A percentile compares a stretch with the other conserved stretches of the same genome.
These are phyloP conservation scores for Chloroclysta siterata DNA, from an alignment of 2,888 invertebrate species.

Conservation along the genomic window DNA sequence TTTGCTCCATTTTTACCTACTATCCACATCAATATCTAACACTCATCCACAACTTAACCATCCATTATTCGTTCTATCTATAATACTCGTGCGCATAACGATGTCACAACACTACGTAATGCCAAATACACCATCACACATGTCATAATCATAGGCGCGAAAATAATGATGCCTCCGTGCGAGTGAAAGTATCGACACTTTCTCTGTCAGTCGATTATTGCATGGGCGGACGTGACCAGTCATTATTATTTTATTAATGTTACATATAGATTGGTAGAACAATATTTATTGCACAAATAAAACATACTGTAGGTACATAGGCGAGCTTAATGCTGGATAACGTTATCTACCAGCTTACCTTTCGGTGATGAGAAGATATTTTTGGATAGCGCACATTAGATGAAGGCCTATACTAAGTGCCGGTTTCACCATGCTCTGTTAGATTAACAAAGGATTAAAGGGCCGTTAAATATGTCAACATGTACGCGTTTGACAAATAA, in stretches of 20 bases:
- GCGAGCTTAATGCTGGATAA: too few relatives aligned
- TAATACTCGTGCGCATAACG: constrained; percentile 44
- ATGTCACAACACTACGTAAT: constrained; percentile 52
- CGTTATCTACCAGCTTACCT: not conserved
- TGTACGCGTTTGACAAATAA: too few relatives aligned
- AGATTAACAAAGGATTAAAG: too few relatives aligned
- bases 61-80: constrained; percentile 14
- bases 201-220: constrained; percentile 29
- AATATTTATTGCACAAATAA: too few relatives aligned
- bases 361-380: too few relatives aligned
- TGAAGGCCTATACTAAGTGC: too few relatives aligned
- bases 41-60: not conserved
- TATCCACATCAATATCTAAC: not conserved
- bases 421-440: too few relatives aligned
- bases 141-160: constrained; percentile 2
- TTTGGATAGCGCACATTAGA: too few relatives aligned
- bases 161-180: constrained; percentile 14
- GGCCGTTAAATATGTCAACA: too few relatives aligned
- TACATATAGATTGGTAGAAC: too few relatives aligned
- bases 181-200: constrained; percentile 35
- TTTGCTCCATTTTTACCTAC: too few relatives aligned
- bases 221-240: constrained; percentile 10
- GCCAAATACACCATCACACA: constrained; percentile 10
- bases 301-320: too few relatives aligned
- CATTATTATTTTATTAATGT: not conserved